Conservation (phyloP, 2,113 vertebrate species). For the Lophura nycthemera region DNA sequence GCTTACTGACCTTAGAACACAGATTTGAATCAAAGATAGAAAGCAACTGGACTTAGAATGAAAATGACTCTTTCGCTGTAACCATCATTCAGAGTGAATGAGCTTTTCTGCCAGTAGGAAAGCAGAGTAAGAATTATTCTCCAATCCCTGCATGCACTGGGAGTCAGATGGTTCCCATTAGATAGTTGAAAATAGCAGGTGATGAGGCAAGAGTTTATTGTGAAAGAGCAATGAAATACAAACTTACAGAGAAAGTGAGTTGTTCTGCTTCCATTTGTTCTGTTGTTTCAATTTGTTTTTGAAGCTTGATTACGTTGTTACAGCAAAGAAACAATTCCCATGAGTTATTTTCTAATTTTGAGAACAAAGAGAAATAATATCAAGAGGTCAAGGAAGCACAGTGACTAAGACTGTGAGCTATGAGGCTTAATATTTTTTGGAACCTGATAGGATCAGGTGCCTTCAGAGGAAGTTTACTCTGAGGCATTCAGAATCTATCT, state of each 20-base stretch:
- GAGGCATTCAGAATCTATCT: background rate
- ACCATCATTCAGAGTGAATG: background rate
- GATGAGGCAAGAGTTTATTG: background rate
- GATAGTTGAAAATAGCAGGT: background rate
- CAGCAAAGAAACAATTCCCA: conserved; percentile 20
- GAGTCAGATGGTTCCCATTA: background rate
- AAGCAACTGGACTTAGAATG: background rate
- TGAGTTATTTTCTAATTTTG: conserved; percentile 44
- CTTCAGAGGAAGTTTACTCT: background rate
- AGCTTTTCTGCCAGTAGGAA: background rate
- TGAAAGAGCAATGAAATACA: conserved; percentile 20
- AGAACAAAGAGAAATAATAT: conserved; percentile 2
- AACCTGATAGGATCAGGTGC: background rate
- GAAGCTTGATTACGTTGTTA: conserved; percentile 14
- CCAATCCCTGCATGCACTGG: fast-evolving
- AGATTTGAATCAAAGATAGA: background rate
- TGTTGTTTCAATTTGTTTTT: conserved; percentile 31
- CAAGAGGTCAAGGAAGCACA: background rate
- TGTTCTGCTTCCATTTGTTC: background rate
- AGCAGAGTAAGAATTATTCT: background rate
- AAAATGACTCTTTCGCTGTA: background rate
- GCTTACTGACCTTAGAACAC: background rate
- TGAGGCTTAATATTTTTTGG: background rate
- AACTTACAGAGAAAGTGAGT: background rate
- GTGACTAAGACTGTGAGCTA: background rate